These are phyloP conservation scores for Nixonia krombeini DNA, from an alignment of 1,140 invertebrate species.

Conservation along the genomic window DNA sequence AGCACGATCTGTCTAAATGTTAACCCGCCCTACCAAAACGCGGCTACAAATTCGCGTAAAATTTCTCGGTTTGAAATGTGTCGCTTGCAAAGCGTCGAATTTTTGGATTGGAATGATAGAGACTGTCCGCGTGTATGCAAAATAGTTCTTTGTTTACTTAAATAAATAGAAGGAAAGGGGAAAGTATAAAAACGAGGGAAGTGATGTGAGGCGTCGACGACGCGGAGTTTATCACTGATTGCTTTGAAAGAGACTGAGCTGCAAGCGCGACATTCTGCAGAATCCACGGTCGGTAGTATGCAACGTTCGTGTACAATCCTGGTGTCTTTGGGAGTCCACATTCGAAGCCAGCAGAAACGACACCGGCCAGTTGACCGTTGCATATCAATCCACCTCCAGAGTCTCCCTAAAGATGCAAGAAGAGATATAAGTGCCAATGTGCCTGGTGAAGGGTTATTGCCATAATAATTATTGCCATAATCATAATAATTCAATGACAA, in stretches of 20 bases:
- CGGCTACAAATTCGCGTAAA: neutral
- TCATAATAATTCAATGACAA: neutral
- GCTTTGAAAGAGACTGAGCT: neutral
- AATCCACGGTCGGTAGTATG: constrained; percentile 71
- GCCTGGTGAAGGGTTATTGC: neutral
- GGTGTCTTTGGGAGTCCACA: constrained; percentile 71
- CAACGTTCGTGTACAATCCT: constrained; percentile 72
- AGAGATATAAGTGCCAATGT: constrained; percentile 7
- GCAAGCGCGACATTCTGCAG: too few relatives aligned
- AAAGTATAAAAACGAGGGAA: too few relatives aligned
- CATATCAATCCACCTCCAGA: constrained; percentile 72
- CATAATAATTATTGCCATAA: constrained; percentile 8
- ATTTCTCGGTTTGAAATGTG: too few relatives aligned
- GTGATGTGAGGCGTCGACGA: too few relatives aligned
- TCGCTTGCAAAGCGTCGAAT: too few relatives aligned
- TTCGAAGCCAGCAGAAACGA: constrained; percentile 74
- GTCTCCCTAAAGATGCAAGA: constrained; percentile 66
- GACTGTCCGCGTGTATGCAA: too few relatives aligned
- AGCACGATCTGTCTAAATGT: neutral
- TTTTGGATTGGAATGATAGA: too few relatives aligned
- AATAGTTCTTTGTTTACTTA: too few relatives aligned
- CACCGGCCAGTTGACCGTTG: constrained; percentile 65
- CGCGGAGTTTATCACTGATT: too few relatives aligned
- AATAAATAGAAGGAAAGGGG: too few relatives aligned
- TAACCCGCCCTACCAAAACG: neutral